A percentile compares a stretch with the other conserved stretches of the same genome.
Conservation (phyloP, 2,888 invertebrate genomes). For the Apotomis betuletana region DNA sequence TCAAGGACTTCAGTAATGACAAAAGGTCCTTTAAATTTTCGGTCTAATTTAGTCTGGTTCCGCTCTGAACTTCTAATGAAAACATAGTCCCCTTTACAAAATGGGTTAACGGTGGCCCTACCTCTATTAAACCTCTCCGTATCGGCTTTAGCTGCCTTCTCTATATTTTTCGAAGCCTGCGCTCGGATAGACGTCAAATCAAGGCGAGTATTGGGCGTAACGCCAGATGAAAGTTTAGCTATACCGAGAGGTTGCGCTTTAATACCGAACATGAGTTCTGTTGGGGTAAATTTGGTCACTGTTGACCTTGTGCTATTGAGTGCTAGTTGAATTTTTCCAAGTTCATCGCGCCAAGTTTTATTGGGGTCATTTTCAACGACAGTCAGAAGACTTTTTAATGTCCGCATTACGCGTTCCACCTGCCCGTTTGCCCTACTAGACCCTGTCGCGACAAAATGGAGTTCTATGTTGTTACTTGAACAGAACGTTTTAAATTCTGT, state of each 20-base stretch:
- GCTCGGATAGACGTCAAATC: neutral
- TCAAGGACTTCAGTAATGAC: conserved; percentile 1
- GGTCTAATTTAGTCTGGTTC: conserved; percentile 18
- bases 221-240: neutral
- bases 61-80: conserved; percentile 28
- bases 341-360: too few relatives aligned
- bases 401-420: too few relatives aligned
- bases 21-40: neutral
- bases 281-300: too few relatives aligned
- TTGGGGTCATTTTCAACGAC: too few relatives aligned
- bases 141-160: neutral
- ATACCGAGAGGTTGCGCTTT: conserved; percentile 39
- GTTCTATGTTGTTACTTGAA: too few relatives aligned
- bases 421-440: too few relatives aligned
- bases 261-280: conserved; percentile 44
- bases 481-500: too few relatives aligned
- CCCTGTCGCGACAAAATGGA: too few relatives aligned
- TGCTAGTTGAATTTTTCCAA: too few relatives aligned
- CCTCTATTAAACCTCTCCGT: conserved; percentile 3
- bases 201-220: neutral
- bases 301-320: too few relatives aligned
- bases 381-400: too few relatives aligned
- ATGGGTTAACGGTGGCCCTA: neutral
- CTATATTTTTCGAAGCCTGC: neutral
- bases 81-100: conserved; percentile 16